A percentile compares a stretch with the other conserved stretches of the same genome.
Conservation (phyloP, 2,797 vertebrate genomes). For the Catharus ustulatus region DNA sequence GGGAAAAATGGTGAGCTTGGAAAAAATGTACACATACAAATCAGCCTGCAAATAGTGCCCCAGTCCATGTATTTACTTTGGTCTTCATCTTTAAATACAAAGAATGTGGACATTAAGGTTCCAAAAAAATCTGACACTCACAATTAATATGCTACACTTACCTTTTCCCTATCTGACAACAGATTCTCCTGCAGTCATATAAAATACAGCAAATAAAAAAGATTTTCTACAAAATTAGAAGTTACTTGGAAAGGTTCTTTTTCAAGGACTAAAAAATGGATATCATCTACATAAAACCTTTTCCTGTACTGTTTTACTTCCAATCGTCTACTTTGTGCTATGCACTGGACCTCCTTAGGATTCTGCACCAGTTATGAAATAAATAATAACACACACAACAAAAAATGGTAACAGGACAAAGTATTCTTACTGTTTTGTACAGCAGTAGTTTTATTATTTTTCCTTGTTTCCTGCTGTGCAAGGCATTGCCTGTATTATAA, state of each 20-base stretch:
- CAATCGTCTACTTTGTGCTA: not conserved
- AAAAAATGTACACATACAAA: not conserved
- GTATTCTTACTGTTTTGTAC: not conserved
- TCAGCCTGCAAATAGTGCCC: not conserved
- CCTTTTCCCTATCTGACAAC: not conserved
- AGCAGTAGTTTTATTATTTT: not conserved
- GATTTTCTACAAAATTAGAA: not conserved
- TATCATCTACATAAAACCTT: not conserved
- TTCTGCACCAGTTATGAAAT: not conserved
- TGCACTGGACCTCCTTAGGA: not conserved
- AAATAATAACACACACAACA: not conserved
- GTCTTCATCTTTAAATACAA: not conserved
- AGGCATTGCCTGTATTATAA: not conserved
- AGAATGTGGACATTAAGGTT: not conserved
- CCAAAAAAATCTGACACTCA: not conserved
- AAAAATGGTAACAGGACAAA: not conserved
- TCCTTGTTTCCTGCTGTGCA: fast-evolving
- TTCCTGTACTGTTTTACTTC: not conserved
- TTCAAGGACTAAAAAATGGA: not conserved
- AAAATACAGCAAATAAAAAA: not conserved
- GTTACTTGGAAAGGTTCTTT: not conserved
- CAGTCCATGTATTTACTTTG: not conserved
- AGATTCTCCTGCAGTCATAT: not conserved
- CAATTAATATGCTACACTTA: not conserved
- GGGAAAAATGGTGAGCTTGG: not conserved